phyloP scores from a whole-genome alignment of 2,797 vertebrate genomes.

The Lemur catta region DNA sequence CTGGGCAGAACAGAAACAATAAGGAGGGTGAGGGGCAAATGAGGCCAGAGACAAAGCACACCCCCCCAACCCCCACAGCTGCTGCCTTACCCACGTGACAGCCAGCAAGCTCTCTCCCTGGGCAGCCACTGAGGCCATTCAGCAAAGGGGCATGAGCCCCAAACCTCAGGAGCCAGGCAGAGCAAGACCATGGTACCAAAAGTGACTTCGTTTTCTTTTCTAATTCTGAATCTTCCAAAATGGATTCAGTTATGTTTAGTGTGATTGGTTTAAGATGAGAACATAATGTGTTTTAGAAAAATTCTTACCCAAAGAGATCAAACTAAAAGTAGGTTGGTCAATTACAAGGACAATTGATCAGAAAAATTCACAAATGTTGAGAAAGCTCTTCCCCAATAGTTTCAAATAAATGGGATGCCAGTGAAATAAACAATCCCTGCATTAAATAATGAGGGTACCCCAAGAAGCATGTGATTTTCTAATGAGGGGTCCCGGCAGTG shows the following conservation, averaged over 20 bases:
- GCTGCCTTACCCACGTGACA: not conserved
- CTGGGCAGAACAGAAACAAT: not conserved
- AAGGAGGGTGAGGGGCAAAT: accelerated
- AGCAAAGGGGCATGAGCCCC: not conserved
- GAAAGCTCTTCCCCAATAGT: not conserved
- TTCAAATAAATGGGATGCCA: slow-evolving; percentile 32
- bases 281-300: slow-evolving; percentile 14
- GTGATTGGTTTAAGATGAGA: not conserved
- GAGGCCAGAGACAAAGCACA: not conserved
- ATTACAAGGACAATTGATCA: slow-evolving; percentile 3
- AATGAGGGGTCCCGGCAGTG: not conserved
- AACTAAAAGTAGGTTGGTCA: not conserved
- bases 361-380: not conserved
- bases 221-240: not conserved
- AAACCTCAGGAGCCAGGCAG: not conserved
- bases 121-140: not conserved
- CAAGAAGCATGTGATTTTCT: not conserved
- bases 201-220: not conserved
- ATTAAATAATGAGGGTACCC: slow-evolving; percentile 25
- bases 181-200: not conserved
- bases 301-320: not conserved
- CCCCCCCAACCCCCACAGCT: accelerated
- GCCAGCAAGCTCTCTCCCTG: not conserved
- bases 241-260: not conserved
- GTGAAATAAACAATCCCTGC: slow-evolving; percentile 20